Conservation (phyloP, 2,113 vertebrate genomes). For the Chlorodrepanis virens region DNA sequence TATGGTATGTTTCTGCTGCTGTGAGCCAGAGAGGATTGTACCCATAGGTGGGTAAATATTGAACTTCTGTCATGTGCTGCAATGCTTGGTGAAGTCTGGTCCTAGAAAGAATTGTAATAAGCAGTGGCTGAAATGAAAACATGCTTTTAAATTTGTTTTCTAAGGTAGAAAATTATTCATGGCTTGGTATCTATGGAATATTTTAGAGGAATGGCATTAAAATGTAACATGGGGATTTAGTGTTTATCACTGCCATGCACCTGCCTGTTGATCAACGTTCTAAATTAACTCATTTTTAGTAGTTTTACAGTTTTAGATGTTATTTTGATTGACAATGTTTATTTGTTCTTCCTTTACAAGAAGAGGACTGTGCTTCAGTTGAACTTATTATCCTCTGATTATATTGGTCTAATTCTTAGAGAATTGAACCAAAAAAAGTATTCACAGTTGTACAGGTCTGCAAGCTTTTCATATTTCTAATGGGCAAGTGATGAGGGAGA, state of each 20-base stretch:
- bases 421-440: background rate
- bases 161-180: background rate
- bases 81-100: background rate
- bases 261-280: background rate
- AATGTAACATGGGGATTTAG: background rate
- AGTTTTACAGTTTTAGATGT: background rate
- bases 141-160: background rate
- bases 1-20: constrained; percentile 88
- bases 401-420: background rate
- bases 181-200: background rate
- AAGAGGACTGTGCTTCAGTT: background rate
- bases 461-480: background rate
- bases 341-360: background rate
- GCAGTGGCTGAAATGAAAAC: background rate
- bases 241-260: background rate
- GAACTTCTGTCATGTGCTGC: background rate
- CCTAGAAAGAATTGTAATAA: accelerated
- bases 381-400: background rate
- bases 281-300: background rate
- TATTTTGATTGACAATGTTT: background rate
- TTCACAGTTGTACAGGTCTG: background rate
- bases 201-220: background rate
- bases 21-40: constrained; percentile 82
- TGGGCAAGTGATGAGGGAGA: background rate
- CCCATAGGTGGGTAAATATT: constrained; percentile 81